These are phyloP conservation scores for Drosophila guanche DNA, from an alignment of 1,140 invertebrate species.

Conservation along the genomic window DNA sequence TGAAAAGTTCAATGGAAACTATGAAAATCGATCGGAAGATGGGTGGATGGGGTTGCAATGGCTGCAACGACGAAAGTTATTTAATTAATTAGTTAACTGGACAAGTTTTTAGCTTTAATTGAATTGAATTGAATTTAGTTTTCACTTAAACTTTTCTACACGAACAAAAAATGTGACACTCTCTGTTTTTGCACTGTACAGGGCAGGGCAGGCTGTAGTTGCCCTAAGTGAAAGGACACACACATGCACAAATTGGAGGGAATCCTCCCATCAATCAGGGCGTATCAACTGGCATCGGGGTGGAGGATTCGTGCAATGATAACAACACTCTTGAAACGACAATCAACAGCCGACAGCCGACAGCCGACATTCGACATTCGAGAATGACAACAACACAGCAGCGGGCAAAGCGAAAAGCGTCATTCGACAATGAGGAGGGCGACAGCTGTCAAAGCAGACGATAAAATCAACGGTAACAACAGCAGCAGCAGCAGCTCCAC, in stretches of 20 bases:
- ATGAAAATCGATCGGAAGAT: too few relatives aligned
- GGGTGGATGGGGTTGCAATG: too few relatives aligned
- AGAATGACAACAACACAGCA: slow-evolving; percentile 19
- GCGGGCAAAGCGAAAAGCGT: slow-evolving; percentile 21
- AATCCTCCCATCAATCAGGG: slow-evolving; percentile 55
- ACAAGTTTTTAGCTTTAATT: too few relatives aligned
- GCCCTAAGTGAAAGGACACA: too few relatives aligned
- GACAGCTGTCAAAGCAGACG: slow-evolving; percentile 78
- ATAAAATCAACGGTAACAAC: slow-evolving; percentile 44
- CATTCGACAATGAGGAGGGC: slow-evolving; percentile 54
- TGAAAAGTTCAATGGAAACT: too few relatives aligned
- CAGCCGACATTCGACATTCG: slow-evolving; percentile 1
- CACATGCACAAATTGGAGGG: slow-evolving; percentile 17
- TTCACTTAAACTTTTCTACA: too few relatives aligned
- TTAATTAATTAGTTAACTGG: too few relatives aligned
- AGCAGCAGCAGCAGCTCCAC: slow-evolving; percentile 13
- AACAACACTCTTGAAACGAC: slow-evolving; percentile 32
- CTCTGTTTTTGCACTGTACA: too few relatives aligned
- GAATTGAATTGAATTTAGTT: too few relatives aligned
- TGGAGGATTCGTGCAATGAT: slow-evolving; percentile 30
- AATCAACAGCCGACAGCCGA: slow-evolving; percentile 27
- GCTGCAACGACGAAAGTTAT: too few relatives aligned
- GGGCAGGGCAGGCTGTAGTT: too few relatives aligned
- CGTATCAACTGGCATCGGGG: slow-evolving; percentile 31
- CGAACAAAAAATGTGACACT: too few relatives aligned